Evolutionary conservation across 2,888 invertebrate species (phyloP).

Genomic region (Notocelia uddmanniana): DNA sequence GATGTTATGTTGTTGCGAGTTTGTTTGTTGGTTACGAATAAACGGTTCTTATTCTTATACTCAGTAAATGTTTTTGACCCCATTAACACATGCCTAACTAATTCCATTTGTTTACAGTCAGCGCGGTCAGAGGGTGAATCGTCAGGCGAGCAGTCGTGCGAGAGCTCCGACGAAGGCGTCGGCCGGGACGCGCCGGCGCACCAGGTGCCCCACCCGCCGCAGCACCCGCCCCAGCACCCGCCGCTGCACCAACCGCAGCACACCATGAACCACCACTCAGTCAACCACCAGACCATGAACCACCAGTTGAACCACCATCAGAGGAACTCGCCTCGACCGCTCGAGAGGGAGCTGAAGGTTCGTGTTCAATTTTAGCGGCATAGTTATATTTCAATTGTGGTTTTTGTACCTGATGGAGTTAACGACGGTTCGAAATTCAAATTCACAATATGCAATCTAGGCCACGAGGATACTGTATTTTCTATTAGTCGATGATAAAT

Average conservation of each 20-base stretch:
- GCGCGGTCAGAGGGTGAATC: constrained; percentile 81
- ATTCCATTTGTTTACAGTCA: constrained; percentile 64
- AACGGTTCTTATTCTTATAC: too few species aligned
- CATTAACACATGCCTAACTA: background rate
- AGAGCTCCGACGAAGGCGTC: constrained; percentile 81
- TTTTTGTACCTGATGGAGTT: background rate
- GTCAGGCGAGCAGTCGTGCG: constrained; percentile 80
- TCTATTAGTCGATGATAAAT: too few species aligned
- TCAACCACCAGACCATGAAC: constrained; percentile 59
- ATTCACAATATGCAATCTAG: too few species aligned
- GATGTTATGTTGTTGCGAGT: too few species aligned
- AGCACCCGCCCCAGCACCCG: constrained; percentile 54
- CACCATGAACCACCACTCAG: constrained; percentile 66
- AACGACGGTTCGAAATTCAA: too few species aligned
- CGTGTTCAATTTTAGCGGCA: constrained; percentile 41
- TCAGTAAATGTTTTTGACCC: too few species aligned
- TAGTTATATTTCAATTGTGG: background rate
- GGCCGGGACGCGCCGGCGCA: constrained; percentile 74
- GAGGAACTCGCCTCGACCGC: constrained; percentile 75
- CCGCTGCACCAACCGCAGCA: constrained; percentile 56
- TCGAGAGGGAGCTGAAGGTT: constrained; percentile 76
- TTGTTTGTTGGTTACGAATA: too few species aligned
- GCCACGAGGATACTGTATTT: too few species aligned
- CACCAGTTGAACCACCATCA: constrained; percentile 69
- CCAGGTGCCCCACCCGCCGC: constrained; percentile 55